Evolutionary conservation across 2,888 invertebrate genomes (phyloP).

Genomic region (Theodoxus fluviatilis): DNA sequence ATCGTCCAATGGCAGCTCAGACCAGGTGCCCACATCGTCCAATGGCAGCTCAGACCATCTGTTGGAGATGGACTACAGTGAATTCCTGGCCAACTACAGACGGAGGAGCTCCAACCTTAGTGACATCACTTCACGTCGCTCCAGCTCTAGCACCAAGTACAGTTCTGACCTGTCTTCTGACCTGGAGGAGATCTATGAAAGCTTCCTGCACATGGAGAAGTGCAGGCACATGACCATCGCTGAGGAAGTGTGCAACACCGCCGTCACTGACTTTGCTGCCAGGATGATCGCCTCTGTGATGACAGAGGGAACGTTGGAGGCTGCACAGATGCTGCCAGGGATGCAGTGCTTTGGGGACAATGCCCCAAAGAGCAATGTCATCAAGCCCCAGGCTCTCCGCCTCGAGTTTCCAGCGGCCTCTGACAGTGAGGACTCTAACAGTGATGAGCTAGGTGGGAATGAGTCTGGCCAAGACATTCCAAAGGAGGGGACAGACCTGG

Average conservation of each 20-base stretch:
- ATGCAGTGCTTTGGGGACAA: conserved; percentile 39
- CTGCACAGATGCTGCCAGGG: conserved; percentile 38
- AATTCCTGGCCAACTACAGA: conserved; percentile 51
- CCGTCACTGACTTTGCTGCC: conserved; percentile 49
- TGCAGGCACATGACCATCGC: conserved; percentile 52
- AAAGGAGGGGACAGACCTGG: too few species aligned
- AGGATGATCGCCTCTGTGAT: conserved; percentile 38
- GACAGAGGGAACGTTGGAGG: conserved; percentile 44
- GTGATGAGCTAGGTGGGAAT: neutral
- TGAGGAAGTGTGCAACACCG: conserved; percentile 43
- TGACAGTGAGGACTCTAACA: neutral
- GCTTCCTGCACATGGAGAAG: conserved; percentile 47
- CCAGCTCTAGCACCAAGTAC: conserved; percentile 58
- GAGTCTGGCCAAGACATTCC: neutral
- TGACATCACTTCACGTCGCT: conserved; percentile 67
- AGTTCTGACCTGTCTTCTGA: conserved; percentile 61
- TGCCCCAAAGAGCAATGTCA: conserved; percentile 30
- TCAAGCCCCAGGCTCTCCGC: conserved; percentile 34
- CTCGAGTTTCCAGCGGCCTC: conserved; percentile 5
- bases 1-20: conserved; percentile 29
- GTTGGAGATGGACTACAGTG: conserved; percentile 47
- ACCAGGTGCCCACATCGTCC: conserved; percentile 18
- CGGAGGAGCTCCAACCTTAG: conserved; percentile 59
- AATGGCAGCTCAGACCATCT: conserved; percentile 38
- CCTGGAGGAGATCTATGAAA: conserved; percentile 58